Percentiles rank a stretch among this genome's conserved stretches.
These are phyloP conservation scores for Cygnus olor DNA, from an alignment of 2,797 vertebrate species.

Conservation along the genomic window DNA sequence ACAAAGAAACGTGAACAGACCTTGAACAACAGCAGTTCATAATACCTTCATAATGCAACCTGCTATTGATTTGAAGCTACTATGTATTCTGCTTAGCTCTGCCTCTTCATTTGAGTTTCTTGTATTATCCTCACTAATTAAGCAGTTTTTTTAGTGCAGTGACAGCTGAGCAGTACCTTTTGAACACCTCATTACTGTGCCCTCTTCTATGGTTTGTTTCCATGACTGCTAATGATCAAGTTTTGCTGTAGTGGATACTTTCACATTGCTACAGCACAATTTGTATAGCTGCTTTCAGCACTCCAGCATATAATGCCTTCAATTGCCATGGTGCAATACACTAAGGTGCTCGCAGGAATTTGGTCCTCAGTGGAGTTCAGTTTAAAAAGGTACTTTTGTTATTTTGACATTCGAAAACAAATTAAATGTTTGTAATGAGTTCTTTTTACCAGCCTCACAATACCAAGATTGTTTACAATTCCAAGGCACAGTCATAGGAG, in stretches of 20 bases:
- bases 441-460: neutral
- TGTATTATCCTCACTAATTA: neutral
- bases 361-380: neutral
- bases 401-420: neutral
- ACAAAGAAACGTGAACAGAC: neutral
- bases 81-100: neutral
- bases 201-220: neutral
- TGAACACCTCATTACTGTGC: neutral
- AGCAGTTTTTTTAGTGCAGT: neutral
- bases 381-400: neutral
- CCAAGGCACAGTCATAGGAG: neutral
- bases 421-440: neutral
- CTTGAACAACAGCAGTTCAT: neutral
- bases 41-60: neutral
- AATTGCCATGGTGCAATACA: neutral
- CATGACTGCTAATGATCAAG: neutral
- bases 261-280: fast-evolving
- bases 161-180: neutral
- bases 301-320: neutral
- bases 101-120: neutral
- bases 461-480: neutral
- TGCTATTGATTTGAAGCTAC: neutral
- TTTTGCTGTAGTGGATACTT: neutral
- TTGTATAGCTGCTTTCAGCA: neutral
- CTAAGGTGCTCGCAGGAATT: neutral